Conservation (phyloP, 2,113 vertebrate species). For the Leucopsar rothschildi region DNA sequence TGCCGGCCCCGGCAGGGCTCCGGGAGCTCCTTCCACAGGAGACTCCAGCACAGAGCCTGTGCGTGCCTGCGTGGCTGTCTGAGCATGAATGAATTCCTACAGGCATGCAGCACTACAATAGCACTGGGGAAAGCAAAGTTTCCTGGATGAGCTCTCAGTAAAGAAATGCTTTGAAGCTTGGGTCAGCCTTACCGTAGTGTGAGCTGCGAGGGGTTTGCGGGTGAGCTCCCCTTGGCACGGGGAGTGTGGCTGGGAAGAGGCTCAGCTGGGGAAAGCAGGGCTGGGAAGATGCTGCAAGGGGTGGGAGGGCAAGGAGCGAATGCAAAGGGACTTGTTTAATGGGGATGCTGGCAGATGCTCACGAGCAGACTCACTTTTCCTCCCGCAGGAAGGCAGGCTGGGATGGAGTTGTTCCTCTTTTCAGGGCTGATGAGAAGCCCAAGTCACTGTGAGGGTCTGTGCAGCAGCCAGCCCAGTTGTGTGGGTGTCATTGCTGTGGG, state of each 20-base stretch:
- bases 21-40: not conserved
- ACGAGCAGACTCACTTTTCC: not conserved
- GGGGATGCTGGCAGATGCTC: not conserved
- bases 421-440: fast-evolving
- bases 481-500: not conserved
- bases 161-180: not conserved
- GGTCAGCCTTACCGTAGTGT: not conserved
- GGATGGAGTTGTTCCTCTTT: not conserved
- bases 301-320: not conserved
- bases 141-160: not conserved
- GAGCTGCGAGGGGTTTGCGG: not conserved
- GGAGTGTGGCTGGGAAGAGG: not conserved
- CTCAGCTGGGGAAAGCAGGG: not conserved
- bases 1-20: not conserved
- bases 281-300: not conserved
- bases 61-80: not conserved
- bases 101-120: not conserved
- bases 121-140: not conserved
- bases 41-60: not conserved
- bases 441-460: fast-evolving
- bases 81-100: not conserved
- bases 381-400: not conserved
- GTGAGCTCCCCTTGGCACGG: fast-evolving
- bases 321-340: not conserved
- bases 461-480: not conserved